Percentiles rank a stretch among this genome's conserved stretches.
Conservation (phyloP, 2,888 invertebrate genomes). For the Steinernema scapterisci region DNA sequence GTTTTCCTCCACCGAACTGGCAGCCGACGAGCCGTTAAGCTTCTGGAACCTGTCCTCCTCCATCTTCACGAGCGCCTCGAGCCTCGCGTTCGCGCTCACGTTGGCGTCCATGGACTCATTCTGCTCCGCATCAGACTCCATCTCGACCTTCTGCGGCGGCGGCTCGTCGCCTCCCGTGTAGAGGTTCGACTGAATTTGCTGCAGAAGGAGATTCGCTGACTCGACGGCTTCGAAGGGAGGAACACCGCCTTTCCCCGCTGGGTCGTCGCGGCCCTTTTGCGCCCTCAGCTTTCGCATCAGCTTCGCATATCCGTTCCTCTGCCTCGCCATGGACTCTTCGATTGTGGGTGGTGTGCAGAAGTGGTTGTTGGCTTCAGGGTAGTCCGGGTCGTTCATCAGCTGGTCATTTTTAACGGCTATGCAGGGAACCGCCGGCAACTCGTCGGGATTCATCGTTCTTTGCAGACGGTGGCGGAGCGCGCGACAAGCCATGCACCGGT, state of each 20-base stretch:
- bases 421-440: slow-evolving; percentile 51
- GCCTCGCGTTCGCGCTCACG: slow-evolving; percentile 24
- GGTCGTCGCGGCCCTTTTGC: slow-evolving; percentile 28
- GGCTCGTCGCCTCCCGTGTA: slow-evolving; percentile 2
- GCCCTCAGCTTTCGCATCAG: slow-evolving; percentile 20
- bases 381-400: slow-evolving; percentile 54
- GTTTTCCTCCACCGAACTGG: slow-evolving; percentile 4
- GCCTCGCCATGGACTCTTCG: slow-evolving; percentile 44
- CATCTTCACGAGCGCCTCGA: slow-evolving; percentile 29
- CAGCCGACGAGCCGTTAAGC: slow-evolving; percentile 2
- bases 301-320: slow-evolving; percentile 27
- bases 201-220: slow-evolving; percentile 21
- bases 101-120: slow-evolving; percentile 7
- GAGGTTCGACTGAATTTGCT: slow-evolving; percentile 29
- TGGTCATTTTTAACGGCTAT: slow-evolving; percentile 54
- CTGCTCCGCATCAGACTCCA: slow-evolving; percentile 16
- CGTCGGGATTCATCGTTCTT: slow-evolving; percentile 48
- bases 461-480: slow-evolving; percentile 55
- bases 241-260: neutral
- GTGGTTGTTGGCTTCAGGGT: slow-evolving; percentile 51
- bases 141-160: neutral
- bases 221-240: slow-evolving; percentile 21
- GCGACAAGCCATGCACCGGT: slow-evolving; percentile 54
- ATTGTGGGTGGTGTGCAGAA: slow-evolving; percentile 53
- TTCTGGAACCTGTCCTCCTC: slow-evolving; percentile 18